Conservation (phyloP, 2,888 invertebrate genomes). For the Cosmia trapezina region DNA sequence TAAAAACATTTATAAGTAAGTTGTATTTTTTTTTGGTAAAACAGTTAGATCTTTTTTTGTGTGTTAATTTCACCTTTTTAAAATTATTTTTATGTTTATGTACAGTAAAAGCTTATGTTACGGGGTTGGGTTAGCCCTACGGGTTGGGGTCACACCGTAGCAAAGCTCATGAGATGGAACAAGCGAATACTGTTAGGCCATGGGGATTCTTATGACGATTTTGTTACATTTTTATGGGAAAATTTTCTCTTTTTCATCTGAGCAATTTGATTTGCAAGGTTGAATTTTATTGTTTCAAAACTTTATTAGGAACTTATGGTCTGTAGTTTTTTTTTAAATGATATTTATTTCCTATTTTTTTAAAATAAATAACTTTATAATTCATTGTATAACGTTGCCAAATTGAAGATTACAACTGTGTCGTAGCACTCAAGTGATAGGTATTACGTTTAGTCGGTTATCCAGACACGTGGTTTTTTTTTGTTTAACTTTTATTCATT, state of each 20-base stretch:
- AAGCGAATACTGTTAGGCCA: constrained; percentile 60
- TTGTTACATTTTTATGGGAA: constrained; percentile 42
- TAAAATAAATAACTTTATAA: no score
- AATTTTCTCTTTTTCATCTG: neutral
- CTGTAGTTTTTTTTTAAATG: no score
- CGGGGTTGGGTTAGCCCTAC: constrained; percentile 50
- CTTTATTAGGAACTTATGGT: no score
- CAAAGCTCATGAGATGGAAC: constrained; percentile 61
- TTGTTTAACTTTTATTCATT: no score
- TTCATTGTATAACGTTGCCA: no score
- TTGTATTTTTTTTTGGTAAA: neutral
- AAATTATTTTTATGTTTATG: neutral
- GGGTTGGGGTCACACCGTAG: constrained; percentile 58
- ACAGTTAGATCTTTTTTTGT: neutral
- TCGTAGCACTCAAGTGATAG: no score
- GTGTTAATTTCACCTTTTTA: neutral
- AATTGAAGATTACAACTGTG: no score
- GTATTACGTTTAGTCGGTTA: no score
- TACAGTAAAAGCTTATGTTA: constrained; percentile 54
- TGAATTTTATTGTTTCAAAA: neutral
- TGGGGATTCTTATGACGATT: constrained; percentile 49
- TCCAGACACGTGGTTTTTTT: no score
- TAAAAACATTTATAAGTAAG: neutral
- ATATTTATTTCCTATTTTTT: no score
- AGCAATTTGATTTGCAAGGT: neutral